phyloP scores from a whole-genome alignment of 2,113 vertebrate genomes.

The Petroica traversi region DNA sequence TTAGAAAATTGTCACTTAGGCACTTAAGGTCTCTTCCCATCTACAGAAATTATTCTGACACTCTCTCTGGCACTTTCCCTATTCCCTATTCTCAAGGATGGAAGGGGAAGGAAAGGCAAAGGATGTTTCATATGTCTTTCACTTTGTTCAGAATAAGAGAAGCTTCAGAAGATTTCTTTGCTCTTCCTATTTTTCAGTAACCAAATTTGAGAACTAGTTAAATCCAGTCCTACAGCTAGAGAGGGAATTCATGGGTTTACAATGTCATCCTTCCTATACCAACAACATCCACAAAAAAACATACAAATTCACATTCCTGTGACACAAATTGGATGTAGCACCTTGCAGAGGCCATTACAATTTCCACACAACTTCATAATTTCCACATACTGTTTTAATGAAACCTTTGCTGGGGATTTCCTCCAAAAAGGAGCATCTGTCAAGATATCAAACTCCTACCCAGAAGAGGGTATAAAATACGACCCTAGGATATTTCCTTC shows the following conservation, averaged over 20 bases:
- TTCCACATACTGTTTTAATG: neutral
- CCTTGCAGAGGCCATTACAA: neutral
- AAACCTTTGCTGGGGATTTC: neutral
- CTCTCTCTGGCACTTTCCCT: neutral
- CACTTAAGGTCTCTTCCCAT: neutral
- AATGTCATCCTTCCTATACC: neutral
- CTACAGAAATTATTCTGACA: neutral
- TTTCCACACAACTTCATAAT: neutral
- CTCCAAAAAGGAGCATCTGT: neutral
- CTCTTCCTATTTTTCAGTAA: neutral
- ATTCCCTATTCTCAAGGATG: neutral
- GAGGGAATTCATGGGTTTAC: neutral
- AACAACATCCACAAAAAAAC: neutral
- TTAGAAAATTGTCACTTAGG: neutral
- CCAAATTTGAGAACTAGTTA: neutral
- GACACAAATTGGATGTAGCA: neutral
- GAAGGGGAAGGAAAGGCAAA: neutral
- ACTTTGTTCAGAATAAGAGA: neutral
- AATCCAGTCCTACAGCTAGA: neutral
- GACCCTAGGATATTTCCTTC: neutral
- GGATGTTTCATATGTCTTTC: neutral
- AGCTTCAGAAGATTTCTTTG: neutral
- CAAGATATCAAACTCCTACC: neutral
- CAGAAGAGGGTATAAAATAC: neutral
- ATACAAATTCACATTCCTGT: neutral